Base-by-base conservation (phyloP, 2,113 vertebrate species). In the Ameiurus melas region DNA sequence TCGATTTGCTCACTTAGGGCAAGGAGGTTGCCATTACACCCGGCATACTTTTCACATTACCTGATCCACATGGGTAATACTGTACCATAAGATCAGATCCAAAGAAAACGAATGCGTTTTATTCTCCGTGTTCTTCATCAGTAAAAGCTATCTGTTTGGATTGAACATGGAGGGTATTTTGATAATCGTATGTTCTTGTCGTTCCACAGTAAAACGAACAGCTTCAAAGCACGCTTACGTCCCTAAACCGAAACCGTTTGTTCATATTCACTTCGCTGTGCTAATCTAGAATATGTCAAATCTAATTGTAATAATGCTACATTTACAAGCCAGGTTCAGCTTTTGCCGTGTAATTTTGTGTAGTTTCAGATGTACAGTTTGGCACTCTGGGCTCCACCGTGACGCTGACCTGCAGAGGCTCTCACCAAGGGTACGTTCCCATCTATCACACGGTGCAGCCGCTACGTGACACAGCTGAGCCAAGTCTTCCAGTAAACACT, bases 321-420 rank as follows among this genome's bases (percentile, higher is more conserved):
- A 33, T 30, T 25, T 27, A 33, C 47, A 20, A 9, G 43, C 14
- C 19, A 5, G 43, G 70, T 62, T n/a, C 13, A 62, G 47, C 79
- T 84, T 75, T 39, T 36, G 17, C 60, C 14, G 36, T 79, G 43
- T n/a, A 78, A 14, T 20, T 57, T 36, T 27, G 39, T 89, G 47
- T 51, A 90, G 87, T 91, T 78, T 86, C 86, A 83, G 88, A 62
- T 89, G 73, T 93, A 64, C 81, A 92, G 85, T 93, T 90, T 58
- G 91, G 91, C 16, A 43, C 79, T 51, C 84, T 93, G 89, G 90
- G 91, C 25, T 91, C 89, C 87, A 92, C 88, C 62, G 83, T 93
- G 81, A 93, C 89, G 6, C 91, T 93, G 86, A 68, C 60, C 33
- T 93, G 93, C 66, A 82, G 88, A 85, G 77, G 68, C 25, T 77